phyloP scores from a whole-genome alignment of 2,113 vertebrate species.

The Ascaphus truei region DNA sequence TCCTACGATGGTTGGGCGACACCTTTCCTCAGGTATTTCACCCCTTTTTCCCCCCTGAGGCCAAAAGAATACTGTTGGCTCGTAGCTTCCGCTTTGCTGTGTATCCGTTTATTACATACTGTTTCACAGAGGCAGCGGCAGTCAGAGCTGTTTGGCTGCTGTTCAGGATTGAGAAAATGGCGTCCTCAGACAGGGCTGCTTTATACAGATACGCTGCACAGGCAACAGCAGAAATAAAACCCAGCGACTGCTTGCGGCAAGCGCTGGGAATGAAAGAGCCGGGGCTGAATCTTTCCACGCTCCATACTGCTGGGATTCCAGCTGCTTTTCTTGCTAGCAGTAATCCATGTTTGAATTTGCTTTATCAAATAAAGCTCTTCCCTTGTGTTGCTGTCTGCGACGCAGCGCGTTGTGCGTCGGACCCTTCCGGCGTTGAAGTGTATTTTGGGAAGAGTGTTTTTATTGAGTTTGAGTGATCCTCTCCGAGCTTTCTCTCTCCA shows the following conservation, averaged over 20 bases:
- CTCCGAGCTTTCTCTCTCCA: too few relatives aligned
- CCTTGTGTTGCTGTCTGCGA: too few relatives aligned
- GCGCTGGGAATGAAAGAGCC: too few relatives aligned
- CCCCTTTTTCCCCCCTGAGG: slow-evolving; percentile 39
- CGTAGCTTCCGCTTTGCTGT: slow-evolving; percentile 49
- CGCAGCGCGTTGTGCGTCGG: too few relatives aligned
- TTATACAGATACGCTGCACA: slow-evolving; percentile 59
- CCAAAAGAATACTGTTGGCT: slow-evolving; percentile 36
- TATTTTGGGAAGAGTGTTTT: too few relatives aligned
- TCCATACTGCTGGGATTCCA: too few relatives aligned
- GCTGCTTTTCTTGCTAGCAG: too few relatives aligned
- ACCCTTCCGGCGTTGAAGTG: too few relatives aligned
- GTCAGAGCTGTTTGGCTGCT: slow-evolving; percentile 65
- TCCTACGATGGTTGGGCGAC: slow-evolving; percentile 62
- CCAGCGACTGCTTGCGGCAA: slow-evolving; percentile 6
- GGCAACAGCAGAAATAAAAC: slow-evolving; percentile 41
- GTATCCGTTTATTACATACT: slow-evolving; percentile 61
- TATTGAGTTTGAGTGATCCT: too few relatives aligned
- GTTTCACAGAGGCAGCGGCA: slow-evolving; percentile 53
- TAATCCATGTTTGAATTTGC: too few relatives aligned
- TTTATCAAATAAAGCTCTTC: too few relatives aligned
- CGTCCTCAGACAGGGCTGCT: slow-evolving; percentile 67
- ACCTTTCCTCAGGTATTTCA: slow-evolving; percentile 76
- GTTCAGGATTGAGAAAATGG: slow-evolving; percentile 88
- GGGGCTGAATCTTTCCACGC: too few relatives aligned